Base-by-base conservation (phyloP, 2,888 invertebrate genomes). In the Tromatobia lineatoria region DNA sequence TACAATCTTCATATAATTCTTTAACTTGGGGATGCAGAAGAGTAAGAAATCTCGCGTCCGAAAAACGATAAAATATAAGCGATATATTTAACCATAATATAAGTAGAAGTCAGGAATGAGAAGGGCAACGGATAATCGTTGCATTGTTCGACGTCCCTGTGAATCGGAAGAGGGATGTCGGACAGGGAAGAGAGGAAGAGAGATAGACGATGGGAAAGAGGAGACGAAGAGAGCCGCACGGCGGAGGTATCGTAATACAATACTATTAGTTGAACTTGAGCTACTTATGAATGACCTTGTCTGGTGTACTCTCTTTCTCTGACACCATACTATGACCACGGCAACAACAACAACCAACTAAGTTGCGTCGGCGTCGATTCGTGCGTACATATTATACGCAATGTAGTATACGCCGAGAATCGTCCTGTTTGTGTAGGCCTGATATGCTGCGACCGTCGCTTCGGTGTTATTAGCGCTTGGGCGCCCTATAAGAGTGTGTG, bases 231-330 rank as follows among this genome's bases (percentile, higher is more conserved):
- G 76, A 78, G 79, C 67, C 20, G 66, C 50, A 50, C 42, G 54
- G 64, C 79, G 23, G 77, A 83, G 82, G 80, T 85, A 86, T 84
- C 81, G 83, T 86, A 85, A 87, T 85, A 87, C 86, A 86, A 87
- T 83, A 87, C 86, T 81, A 85, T 86, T 83, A 85, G 86, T 78
- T 85, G 92, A 91, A 92, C 92, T 92, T 92, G 92, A 92, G 91
- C 92, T 90, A 92, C 91, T 92, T 92, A 91, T 89, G 89, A 89
- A 88, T 90, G 92, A 91, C 92, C 92, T 92, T 92, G 92, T 88
- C 89, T 87, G 88, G 75, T 86, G 85, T 74, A 38, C 73, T 80
- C 80, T 83, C 77, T 77, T 47, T 74, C 71, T 61, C 73, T 70
- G 61, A 23, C 66, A 76, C 50, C 71, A 57, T 38, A 38, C 61